Evolutionary conservation across 1,140 invertebrate species (phyloP).

Genomic region (Nylanderia fulva): DNA sequence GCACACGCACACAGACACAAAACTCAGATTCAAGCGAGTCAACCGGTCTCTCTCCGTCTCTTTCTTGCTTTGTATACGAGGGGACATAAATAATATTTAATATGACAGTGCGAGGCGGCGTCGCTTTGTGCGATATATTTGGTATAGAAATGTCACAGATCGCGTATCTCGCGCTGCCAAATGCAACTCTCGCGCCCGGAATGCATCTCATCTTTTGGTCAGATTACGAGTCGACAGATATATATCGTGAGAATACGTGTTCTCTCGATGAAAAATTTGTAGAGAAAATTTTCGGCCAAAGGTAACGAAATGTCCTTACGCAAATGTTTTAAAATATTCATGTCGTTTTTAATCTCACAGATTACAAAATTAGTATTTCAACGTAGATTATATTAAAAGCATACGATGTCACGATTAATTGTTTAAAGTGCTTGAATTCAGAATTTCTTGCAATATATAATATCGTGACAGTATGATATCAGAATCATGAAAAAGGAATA

Average conservation of each 20-base stretch:
- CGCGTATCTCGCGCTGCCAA: conserved; percentile 80
- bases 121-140: conserved; percentile 83
- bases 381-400: neutral
- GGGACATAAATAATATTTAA: conserved; percentile 86
- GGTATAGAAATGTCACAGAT: conserved; percentile 85
- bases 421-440: neutral
- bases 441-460: neutral
- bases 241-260: neutral
- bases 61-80: conserved; percentile 72
- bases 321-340: neutral
- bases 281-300: neutral
- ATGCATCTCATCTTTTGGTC: conserved; percentile 10
- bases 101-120: conserved; percentile 82
- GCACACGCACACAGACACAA: conserved; percentile 34
- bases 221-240: neutral
- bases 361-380: neutral
- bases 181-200: conserved; percentile 29
- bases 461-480: neutral
- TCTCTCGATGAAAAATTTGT: neutral
- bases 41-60: conserved; percentile 43
- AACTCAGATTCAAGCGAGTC: conserved; percentile 26
- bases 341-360: neutral
- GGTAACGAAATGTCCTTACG: neutral
- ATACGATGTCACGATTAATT: neutral
- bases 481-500: neutral